phyloP scores from a whole-genome alignment of 30 jellyfish, hydroid and myxozoan species.

The Rhopilema esculentum region DNA sequence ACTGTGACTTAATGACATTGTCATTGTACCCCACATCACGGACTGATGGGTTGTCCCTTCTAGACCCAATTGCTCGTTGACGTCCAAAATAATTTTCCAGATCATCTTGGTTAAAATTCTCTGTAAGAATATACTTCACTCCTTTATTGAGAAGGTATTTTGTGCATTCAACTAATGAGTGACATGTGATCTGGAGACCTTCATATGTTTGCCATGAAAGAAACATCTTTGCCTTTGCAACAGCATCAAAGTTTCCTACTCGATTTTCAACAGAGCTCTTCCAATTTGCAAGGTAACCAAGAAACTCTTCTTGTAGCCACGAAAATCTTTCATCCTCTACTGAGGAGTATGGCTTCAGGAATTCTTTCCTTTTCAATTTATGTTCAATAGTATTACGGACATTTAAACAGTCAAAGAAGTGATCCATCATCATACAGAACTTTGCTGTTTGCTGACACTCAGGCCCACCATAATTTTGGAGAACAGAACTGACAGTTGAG shows the following conservation, averaged over 20 bases:
- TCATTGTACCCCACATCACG: slow-evolving; percentile 34
- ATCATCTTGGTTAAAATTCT: slow-evolving; percentile 54
- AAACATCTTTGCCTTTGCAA: slow-evolving; percentile 48
- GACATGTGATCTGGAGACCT: slow-evolving; percentile 29
- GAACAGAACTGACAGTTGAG: slow-evolving; percentile 38
- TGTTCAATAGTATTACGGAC: slow-evolving; percentile 48
- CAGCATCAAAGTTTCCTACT: slow-evolving; percentile 22
- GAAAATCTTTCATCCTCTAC: slow-evolving; percentile 48
- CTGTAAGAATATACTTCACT: slow-evolving; percentile 21
- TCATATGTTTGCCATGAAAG: too few species aligned
- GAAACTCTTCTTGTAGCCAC: slow-evolving; percentile 48
- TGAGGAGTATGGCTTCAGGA: slow-evolving; percentile 52
- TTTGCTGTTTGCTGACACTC: slow-evolving; percentile 42
- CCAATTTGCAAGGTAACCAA: slow-evolving; percentile 43
- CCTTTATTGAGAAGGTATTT: neutral
- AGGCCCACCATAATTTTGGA: slow-evolving; percentile 43
- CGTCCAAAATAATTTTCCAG: slow-evolving; percentile 53
- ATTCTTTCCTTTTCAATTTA: slow-evolving; percentile 28
- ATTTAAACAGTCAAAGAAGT: slow-evolving; percentile 70
- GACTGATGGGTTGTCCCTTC: slow-evolving; percentile 48
- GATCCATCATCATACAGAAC: slow-evolving; percentile 63
- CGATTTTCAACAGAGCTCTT: slow-evolving; percentile 35
- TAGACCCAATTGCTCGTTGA: slow-evolving; percentile 30
- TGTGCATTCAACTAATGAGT: neutral
- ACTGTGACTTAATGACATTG: neutral